Conservation (phyloP, 1,140 invertebrate genomes). For the Oreohelix idahoensis region DNA sequence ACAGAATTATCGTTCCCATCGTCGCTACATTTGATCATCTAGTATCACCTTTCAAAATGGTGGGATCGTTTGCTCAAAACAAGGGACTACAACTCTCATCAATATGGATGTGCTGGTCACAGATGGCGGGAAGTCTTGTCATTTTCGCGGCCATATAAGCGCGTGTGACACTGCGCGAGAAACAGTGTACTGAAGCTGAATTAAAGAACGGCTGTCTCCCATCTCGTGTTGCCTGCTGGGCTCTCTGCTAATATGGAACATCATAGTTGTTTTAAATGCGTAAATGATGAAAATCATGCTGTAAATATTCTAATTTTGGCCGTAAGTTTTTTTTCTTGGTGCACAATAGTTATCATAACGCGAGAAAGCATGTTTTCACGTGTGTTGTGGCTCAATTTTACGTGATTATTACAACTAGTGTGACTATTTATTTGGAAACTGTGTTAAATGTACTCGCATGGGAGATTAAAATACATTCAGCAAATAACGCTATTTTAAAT, state of each 20-base stretch:
- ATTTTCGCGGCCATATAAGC: not conserved
- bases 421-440: too few species aligned
- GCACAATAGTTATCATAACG: too few species aligned
- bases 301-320: not conserved
- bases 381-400: too few species aligned
- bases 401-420: too few species aligned
- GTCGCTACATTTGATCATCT: not conserved
- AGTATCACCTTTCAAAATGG: not conserved
- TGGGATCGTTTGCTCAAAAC: not conserved
- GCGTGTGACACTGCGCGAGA: not conserved
- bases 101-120: constrained; percentile 18
- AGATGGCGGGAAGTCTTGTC: not conserved
- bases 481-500: too few species aligned
- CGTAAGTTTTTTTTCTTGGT: not conserved
- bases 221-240: not conserved
- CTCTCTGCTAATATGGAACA: not conserved
- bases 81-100: not conserved
- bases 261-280: not conserved
- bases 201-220: not conserved
- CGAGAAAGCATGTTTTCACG: too few species aligned
- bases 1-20: not conserved
- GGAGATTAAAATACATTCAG: too few species aligned
- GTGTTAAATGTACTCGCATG: too few species aligned
- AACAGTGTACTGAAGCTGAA: not conserved
- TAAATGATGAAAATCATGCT: not conserved